phyloP scores from a whole-genome alignment of 1,140 invertebrate species.

The Monochamus saltuarius region DNA sequence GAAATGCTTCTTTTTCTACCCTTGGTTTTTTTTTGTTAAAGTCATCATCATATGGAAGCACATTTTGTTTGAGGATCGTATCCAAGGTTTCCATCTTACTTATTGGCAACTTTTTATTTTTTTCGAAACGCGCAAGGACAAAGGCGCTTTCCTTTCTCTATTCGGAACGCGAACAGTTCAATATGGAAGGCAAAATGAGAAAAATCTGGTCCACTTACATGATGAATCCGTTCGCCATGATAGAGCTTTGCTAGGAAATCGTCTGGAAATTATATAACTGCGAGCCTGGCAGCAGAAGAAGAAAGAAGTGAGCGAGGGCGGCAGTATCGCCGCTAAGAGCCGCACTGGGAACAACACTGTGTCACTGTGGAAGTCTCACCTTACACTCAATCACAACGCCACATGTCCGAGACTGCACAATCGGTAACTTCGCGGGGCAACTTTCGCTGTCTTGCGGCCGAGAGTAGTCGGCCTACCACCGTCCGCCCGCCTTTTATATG shows the following conservation, averaged over 20 bases:
- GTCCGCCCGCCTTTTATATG: conserved; percentile 31
- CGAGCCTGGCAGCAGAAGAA: neutral
- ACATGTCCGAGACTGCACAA: conserved; percentile 19
- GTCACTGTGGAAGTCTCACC: conserved; percentile 21
- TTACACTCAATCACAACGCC: conserved; percentile 16
- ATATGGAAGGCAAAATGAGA: no score
- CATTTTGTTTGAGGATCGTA: no score
- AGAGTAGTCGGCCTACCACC: conserved; percentile 29
- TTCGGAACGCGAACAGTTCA: no score
- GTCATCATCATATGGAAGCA: no score
- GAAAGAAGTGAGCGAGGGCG: conserved; percentile 13
- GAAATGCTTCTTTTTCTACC: no score
- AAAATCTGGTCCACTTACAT: conserved; percentile 11
- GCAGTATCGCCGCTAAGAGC: conserved; percentile 20
- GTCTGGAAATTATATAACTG: neutral
- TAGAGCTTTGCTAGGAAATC: conserved; percentile 9
- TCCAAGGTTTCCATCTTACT: no score
- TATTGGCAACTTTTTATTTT: no score
- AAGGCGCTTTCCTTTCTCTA: no score
- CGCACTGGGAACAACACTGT: conserved; percentile 19
- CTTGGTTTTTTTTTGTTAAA: no score
- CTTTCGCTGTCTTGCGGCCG: conserved; percentile 32
- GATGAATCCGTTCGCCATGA: conserved; percentile 15
- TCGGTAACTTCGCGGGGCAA: conserved; percentile 24
- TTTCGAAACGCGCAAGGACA: no score